A percentile compares a stretch with the other conserved stretches of the same genome.
These are phyloP conservation scores for Octopus bimaculoides DNA, from an alignment of 1,140 invertebrate genomes.

Conservation along the genomic window DNA sequence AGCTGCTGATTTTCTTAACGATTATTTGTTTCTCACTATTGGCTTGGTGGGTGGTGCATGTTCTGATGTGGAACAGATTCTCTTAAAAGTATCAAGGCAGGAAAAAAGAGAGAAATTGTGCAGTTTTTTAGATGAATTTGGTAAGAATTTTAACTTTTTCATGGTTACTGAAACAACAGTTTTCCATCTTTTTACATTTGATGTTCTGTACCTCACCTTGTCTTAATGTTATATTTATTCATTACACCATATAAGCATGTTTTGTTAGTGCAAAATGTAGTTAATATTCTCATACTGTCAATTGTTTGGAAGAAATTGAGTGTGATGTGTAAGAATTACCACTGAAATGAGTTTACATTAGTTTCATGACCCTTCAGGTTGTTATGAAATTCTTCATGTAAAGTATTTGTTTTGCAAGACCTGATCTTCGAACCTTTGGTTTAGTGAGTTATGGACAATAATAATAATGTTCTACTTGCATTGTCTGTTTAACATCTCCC, in stretches of 20 bases:
- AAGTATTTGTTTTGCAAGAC: too few relatives aligned
- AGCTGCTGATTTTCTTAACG: slow-evolving; percentile 71
- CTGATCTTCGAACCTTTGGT: too few relatives aligned
- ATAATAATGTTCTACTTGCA: too few relatives aligned
- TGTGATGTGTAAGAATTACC: too few relatives aligned
- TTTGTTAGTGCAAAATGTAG: too few relatives aligned
- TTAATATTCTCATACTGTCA: too few relatives aligned
- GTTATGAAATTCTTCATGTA: too few relatives aligned
- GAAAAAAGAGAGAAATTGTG: slow-evolving; percentile 74
- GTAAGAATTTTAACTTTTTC: slow-evolving; percentile 45
- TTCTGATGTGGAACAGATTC: slow-evolving; percentile 80
- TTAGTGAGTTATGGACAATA: too few relatives aligned
- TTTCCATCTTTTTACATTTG: neutral
- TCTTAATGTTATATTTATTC: slow-evolving; percentile 1
- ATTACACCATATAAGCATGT: neutral
- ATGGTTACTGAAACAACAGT: neutral
- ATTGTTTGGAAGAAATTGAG: too few relatives aligned
- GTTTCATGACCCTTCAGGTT: too few relatives aligned
- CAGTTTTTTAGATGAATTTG: slow-evolving; percentile 67
- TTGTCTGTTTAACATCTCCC: too few relatives aligned
- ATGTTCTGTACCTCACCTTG: slow-evolving; percentile 11
- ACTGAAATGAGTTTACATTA: too few relatives aligned
- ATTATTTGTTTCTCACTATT: slow-evolving; percentile 80
- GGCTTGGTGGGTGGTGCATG: slow-evolving; percentile 88
- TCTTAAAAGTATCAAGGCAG: slow-evolving; percentile 68